Evolutionary conservation across 92 coral and sea anemone genomes (phyloP).

Genomic region (Palythoa grandiflora): DNA sequence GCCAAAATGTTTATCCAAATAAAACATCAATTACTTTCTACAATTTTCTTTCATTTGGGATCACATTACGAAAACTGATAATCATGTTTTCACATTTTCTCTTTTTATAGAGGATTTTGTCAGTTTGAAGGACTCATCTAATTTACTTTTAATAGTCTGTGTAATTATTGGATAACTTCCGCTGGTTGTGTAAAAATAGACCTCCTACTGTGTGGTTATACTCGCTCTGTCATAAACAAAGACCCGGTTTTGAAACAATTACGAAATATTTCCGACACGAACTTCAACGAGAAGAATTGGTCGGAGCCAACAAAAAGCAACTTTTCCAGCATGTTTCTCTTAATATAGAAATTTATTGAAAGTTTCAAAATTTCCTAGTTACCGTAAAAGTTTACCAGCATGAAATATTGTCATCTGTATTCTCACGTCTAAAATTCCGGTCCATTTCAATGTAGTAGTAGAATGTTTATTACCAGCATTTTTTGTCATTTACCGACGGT

Average conservation of each 20-base stretch:
- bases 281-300: background rate
- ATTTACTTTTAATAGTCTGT: conserved; percentile 83
- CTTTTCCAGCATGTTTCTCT: background rate
- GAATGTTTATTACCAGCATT: too few species aligned
- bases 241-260: background rate
- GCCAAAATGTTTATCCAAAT: conserved; percentile 23
- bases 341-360: background rate
- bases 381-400: background rate
- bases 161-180: conserved; percentile 86
- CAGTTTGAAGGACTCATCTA: conserved; percentile 79
- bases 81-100: conserved; percentile 74
- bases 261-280: background rate
- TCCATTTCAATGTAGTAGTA: too few species aligned
- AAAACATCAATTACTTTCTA: conserved; percentile 50
- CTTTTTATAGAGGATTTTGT: conserved; percentile 68
- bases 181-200: conserved; percentile 80
- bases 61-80: conserved; percentile 48
- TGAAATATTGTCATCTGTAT: too few species aligned
- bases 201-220: conserved; percentile 90
- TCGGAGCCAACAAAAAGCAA: background rate
- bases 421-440: too few species aligned
- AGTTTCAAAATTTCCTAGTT: background rate
- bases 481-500: too few species aligned
- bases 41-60: conserved; percentile 19
- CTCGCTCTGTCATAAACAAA: conserved; percentile 12